Conservation (phyloP, 2,888 invertebrate species). For the Sarcophaga carnaria region DNA sequence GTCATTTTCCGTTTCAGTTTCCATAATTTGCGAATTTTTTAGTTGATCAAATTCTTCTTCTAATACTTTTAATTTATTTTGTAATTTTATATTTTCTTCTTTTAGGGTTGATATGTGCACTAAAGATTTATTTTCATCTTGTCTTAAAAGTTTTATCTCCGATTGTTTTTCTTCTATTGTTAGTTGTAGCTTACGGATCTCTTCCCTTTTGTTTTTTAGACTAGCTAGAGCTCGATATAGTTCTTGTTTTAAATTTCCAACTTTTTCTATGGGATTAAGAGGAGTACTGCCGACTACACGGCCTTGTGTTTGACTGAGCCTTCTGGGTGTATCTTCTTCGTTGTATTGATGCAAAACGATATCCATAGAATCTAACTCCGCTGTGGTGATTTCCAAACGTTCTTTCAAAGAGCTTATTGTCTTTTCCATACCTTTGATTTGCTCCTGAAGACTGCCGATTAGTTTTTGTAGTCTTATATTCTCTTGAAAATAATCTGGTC, state of each 20-base stretch:
- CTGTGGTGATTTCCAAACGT: conserved; percentile 77
- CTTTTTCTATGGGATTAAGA: conserved; percentile 78
- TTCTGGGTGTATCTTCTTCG: conserved; percentile 73
- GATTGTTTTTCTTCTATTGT: conserved; percentile 74
- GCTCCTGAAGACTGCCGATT: conserved; percentile 76
- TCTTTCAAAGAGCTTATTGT: conserved; percentile 77
- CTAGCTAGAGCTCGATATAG: conserved; percentile 81
- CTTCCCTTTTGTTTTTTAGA: conserved; percentile 82
- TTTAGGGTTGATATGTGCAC: conserved; percentile 78
- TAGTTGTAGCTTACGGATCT: conserved; percentile 82
- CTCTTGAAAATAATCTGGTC: conserved; percentile 77
- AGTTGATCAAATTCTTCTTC: conserved; percentile 81
- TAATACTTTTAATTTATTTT: conserved; percentile 76
- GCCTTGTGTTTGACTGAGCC: conserved; percentile 73
- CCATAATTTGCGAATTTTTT: conserved; percentile 53
- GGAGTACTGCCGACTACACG: conserved; percentile 78
- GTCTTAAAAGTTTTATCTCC: conserved; percentile 76
- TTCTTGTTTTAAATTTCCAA: conserved; percentile 82
- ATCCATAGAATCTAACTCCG: conserved; percentile 80
- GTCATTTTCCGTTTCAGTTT: conserved; percentile 53
- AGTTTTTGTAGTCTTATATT: conserved; percentile 76
- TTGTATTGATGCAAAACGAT: conserved; percentile 78
- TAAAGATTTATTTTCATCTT: conserved; percentile 79
- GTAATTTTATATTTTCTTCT: conserved; percentile 78
- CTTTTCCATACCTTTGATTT: conserved; percentile 77